Evolutionary conservation across 2,888 invertebrate species (phyloP).

Genomic region (Acleris cristana): DNA sequence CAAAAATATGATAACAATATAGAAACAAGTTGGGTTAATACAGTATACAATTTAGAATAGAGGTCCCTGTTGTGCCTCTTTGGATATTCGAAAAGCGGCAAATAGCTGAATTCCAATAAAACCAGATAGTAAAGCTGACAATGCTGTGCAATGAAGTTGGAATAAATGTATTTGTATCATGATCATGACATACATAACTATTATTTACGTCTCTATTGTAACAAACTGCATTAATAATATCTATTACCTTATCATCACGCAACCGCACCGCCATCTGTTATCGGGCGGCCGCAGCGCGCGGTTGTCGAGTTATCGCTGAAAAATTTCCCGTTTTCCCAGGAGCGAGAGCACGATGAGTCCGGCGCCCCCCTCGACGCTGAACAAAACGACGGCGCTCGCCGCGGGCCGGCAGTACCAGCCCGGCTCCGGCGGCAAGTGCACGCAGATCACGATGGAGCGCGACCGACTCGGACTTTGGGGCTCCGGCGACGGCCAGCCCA

Average conservation of each 20-base stretch:
- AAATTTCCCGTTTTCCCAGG: slow-evolving; percentile 80
- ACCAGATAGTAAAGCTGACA: no score
- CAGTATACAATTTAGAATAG: no score
- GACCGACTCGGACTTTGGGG: slow-evolving; percentile 86
- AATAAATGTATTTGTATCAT: no score
- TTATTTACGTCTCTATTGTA: no score
- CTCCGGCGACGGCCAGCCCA: slow-evolving; percentile 82
- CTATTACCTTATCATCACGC: slow-evolving; percentile 25
- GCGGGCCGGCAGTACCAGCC: slow-evolving; percentile 67
- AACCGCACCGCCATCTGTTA: slow-evolving; percentile 38
- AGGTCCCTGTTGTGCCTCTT: no score
- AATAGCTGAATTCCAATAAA: no score
- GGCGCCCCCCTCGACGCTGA: slow-evolving; percentile 69
- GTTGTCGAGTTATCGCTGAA: slow-evolving; percentile 63
- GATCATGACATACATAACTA: no score
- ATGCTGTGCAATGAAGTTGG: no score
- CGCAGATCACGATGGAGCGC: slow-evolving; percentile 77
- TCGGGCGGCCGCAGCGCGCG: slow-evolving; percentile 6
- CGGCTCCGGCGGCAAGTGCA: slow-evolving; percentile 59
- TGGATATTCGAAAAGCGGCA: no score
- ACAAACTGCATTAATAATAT: no score
- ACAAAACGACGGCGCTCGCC: slow-evolving; percentile 66
- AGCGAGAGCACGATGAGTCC: slow-evolving; percentile 77
- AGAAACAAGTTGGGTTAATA: no score
- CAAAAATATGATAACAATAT: no score